Evolutionary conservation across 1,140 invertebrate genomes (phyloP), one percentile per base, ranked within the genome.

Genomic region (Camponotus vicinus): DNA sequence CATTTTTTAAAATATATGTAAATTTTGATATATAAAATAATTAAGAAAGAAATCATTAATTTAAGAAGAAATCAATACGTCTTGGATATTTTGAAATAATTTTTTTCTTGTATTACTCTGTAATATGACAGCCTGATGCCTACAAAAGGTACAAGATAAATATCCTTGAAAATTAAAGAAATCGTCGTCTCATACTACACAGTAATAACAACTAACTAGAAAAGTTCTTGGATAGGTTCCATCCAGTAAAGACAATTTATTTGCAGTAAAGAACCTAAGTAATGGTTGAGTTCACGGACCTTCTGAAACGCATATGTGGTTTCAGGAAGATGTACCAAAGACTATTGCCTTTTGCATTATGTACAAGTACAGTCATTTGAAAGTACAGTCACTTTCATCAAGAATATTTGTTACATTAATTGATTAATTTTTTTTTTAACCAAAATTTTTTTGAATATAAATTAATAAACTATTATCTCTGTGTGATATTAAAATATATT

Each of bases 181-280:
- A 34, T 69, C 49, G 42, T 69, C 37, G 64, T 63, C 27, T 69
- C 42, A 71, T 59, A 82, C 45, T 34, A 18, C 5, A 52, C 37
- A 49, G 49, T 61, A 86, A 86, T 86, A 86, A 85, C 52, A 37
- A 27, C n/a, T 86, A 80, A n/a, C 55, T 69, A 80, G 77, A 71
- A 86, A 67, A 69, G 27, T 86, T 63, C 34, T 79, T 71, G 49
- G 49, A 55, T 70, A 80, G 69, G 64, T 61, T 80, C 45, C 21
- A 37, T 45, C 13, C 18, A 45, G 49, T 21, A 37, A 27, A 45
- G 84, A 66, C 64, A 80, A 79, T 80, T 86, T 86, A 86, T 86
- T 86, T 55, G 67, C 66, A 64, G 61, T 80, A 80, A 86, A 86
- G 57, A 52, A 55, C 21, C 45, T 71, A 71, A 86, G 84, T 71